Conservation (phyloP, 2,113 vertebrate species). For the Poecile atricapillus region DNA sequence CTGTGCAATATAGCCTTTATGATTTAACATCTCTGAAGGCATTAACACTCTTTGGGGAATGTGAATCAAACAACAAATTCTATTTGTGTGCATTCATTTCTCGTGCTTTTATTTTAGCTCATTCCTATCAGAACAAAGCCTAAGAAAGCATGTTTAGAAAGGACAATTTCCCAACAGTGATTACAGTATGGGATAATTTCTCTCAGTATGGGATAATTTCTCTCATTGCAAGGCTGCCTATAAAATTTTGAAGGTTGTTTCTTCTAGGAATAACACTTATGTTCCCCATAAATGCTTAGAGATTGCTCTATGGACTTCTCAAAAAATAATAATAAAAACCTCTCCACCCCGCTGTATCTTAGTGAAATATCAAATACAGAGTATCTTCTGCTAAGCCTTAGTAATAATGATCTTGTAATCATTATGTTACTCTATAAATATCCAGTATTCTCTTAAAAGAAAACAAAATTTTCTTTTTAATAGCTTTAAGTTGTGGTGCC, state of each 20-base stretch:
- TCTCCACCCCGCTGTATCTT: not conserved
- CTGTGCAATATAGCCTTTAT: not conserved
- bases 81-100: not conserved
- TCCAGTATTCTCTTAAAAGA: not conserved
- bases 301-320: not conserved
- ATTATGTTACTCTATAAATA: not conserved
- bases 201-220: not conserved
- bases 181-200: not conserved
- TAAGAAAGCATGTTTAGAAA: not conserved
- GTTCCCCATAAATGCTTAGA: not conserved
- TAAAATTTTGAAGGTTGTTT: constrained; percentile 12
- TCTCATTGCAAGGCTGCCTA: not conserved
- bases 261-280: not conserved
- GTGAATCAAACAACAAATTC: not conserved
- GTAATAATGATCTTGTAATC: not conserved
- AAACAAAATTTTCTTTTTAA: too few relatives aligned
- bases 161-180: not conserved
- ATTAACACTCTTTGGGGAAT: not conserved
- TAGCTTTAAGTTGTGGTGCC: not conserved
- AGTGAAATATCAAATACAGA: not conserved
- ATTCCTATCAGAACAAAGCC: not conserved
- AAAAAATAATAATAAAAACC: not conserved
- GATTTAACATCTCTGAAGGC: not conserved
- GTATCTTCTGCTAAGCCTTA: not conserved
- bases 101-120: not conserved